These are phyloP conservation scores for Carollia perspicillata DNA, from an alignment of 2,113 vertebrate genomes.

Conservation along the genomic window DNA sequence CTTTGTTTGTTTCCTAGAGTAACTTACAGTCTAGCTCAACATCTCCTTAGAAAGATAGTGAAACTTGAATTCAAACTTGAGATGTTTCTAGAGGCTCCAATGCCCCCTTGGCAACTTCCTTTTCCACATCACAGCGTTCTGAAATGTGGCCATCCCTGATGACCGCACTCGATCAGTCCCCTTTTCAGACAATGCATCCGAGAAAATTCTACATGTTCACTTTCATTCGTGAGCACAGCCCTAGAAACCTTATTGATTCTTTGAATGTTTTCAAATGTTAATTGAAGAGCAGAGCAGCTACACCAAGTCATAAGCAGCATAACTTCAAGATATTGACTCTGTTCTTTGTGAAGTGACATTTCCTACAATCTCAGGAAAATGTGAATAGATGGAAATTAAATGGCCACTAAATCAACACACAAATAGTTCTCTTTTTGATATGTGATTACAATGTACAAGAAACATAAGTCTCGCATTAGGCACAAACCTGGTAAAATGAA, in stretches of 20 bases:
- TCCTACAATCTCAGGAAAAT: not conserved
- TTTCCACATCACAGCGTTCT: not conserved
- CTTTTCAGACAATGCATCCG: not conserved
- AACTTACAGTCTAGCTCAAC: not conserved
- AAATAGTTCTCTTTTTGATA: not conserved
- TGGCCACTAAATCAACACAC: not conserved
- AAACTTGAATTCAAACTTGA: not conserved
- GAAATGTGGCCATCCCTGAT: not conserved
- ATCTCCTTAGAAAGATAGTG: not conserved
- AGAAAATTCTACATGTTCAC: not conserved
- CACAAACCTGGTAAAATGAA: not conserved
- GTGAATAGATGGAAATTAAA: not conserved
- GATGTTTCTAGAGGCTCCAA: not conserved
- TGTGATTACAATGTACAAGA: not conserved
- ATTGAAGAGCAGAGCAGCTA: slow-evolving; percentile 12
- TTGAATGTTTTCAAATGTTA: slow-evolving; percentile 41
- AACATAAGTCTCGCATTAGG: not conserved
- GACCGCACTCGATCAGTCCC: not conserved
- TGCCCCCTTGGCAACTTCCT: not conserved
- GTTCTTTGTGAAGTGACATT: slow-evolving; percentile 21
- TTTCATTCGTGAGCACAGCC: not conserved
- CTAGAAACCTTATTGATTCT: not conserved
- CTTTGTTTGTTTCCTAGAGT: not conserved
- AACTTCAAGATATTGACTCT: slow-evolving; percentile 1
- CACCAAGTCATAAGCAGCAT: not conserved